These are phyloP conservation scores for Drosophila watanabei DNA, from an alignment of 1,140 invertebrate species.

Conservation along the genomic window DNA sequence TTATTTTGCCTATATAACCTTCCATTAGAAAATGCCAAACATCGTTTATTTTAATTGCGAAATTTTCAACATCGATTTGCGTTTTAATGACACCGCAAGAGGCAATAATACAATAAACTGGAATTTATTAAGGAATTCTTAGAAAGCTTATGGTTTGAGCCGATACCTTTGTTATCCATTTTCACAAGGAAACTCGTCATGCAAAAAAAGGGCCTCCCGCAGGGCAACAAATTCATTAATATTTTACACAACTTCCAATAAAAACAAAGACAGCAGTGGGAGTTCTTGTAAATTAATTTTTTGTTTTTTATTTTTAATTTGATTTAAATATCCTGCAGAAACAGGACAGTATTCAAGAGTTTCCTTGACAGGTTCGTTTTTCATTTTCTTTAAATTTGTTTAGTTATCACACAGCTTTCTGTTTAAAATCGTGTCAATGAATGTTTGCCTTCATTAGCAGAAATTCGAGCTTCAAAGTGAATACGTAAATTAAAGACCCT, in stretches of 20 bases:
- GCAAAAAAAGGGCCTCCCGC: not conserved
- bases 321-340: not conserved
- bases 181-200: not conserved
- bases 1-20: not conserved
- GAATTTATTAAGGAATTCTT: slow-evolving; percentile 3
- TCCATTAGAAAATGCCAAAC: not conserved
- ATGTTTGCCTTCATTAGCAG: slow-evolving; percentile 54
- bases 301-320: not conserved
- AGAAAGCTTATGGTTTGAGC: not conserved
- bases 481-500: slow-evolving; percentile 44
- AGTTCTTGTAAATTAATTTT: not conserved
- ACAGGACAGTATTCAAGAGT: not conserved
- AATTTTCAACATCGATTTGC: slow-evolving; percentile 4
- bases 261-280: not conserved
- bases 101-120: not conserved
- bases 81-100: not conserved
- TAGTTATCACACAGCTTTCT: slow-evolving; percentile 4
- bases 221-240: slow-evolving; percentile 24
- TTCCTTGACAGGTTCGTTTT: not conserved
- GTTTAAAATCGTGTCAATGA: not conserved
- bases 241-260: slow-evolving; percentile 9
- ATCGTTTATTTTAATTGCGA: slow-evolving; percentile 6
- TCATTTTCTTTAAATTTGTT: slow-evolving; percentile 22
- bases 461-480: slow-evolving; percentile 59
- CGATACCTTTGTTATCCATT: slow-evolving; percentile 3